These are phyloP conservation scores for Athrips mouffetella DNA, from an alignment of 2,888 invertebrate species.

Conservation along the genomic window DNA sequence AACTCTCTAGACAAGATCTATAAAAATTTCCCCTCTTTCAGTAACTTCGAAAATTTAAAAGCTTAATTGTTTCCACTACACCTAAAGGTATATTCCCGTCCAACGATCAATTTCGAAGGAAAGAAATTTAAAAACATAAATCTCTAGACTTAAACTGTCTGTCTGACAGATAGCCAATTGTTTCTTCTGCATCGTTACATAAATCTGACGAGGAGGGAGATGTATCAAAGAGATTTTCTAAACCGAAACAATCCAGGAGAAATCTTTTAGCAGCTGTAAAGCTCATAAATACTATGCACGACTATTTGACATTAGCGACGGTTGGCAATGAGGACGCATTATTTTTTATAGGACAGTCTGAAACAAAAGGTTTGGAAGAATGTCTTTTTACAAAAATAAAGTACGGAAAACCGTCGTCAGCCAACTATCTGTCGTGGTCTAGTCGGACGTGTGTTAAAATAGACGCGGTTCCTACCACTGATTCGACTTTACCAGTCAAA, in stretches of 20 bases:
- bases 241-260: constrained; percentile 4
- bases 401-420: constrained; percentile 57
- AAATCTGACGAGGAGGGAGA: constrained; percentile 1
- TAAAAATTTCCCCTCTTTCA: neutral
- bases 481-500: constrained; percentile 51
- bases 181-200: neutral
- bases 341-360: constrained; percentile 33
- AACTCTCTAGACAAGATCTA: neutral
- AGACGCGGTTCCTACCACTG: constrained; percentile 46
- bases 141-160: neutral
- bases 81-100: constrained; percentile 9
- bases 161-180: constrained; percentile 10
- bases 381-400: constrained; percentile 66
- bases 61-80: neutral
- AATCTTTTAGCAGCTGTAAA: constrained; percentile 25
- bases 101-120: neutral
- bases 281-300: constrained; percentile 18
- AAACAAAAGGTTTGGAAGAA: constrained; percentile 62
- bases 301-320: constrained; percentile 29
- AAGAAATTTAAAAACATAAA: neutral
- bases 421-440: constrained; percentile 66
- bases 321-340: constrained; percentile 31
- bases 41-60: neutral
- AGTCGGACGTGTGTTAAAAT: constrained; percentile 57
- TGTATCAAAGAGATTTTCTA: neutral